phyloP scores from a whole-genome alignment of 2,888 invertebrate species.

The Oscheius sp. region DNA sequence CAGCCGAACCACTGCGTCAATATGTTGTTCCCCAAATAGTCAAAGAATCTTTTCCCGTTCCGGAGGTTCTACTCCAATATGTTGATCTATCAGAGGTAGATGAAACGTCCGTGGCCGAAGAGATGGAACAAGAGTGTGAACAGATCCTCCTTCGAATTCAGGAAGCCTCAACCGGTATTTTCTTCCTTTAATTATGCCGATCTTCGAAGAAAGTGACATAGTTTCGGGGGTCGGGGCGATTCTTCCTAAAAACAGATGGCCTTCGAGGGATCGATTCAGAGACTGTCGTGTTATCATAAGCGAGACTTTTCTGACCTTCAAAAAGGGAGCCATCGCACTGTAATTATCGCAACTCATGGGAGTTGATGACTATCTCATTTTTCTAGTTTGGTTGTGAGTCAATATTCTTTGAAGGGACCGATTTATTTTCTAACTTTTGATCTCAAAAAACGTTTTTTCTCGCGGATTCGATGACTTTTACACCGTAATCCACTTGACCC shows the following conservation, averaged over 20 bases:
- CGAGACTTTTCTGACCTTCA: too few species aligned
- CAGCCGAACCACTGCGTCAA: constrained; percentile 23
- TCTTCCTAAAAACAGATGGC: too few species aligned
- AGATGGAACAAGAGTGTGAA: constrained; percentile 29
- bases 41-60: constrained; percentile 8
- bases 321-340: too few species aligned
- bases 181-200: background rate
- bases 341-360: too few species aligned
- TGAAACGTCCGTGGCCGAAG: constrained; percentile 7
- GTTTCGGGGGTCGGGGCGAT: constrained; percentile 15
- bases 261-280: too few species aligned
- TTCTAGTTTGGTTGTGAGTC: too few species aligned
- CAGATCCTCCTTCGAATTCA: constrained; percentile 4
- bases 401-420: too few species aligned
- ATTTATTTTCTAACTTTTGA: too few species aligned
- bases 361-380: too few species aligned
- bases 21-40: constrained; percentile 16
- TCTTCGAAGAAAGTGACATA: constrained; percentile 15
- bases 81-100: constrained; percentile 22
- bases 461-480: too few species aligned
- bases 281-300: too few species aligned
- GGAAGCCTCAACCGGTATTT: background rate
- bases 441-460: too few species aligned
- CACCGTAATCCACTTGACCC: background rate
- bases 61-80: constrained; percentile 18